Base-by-base conservation (phyloP, 2,797 vertebrate species). In the Thaleichthys pacificus region DNA sequence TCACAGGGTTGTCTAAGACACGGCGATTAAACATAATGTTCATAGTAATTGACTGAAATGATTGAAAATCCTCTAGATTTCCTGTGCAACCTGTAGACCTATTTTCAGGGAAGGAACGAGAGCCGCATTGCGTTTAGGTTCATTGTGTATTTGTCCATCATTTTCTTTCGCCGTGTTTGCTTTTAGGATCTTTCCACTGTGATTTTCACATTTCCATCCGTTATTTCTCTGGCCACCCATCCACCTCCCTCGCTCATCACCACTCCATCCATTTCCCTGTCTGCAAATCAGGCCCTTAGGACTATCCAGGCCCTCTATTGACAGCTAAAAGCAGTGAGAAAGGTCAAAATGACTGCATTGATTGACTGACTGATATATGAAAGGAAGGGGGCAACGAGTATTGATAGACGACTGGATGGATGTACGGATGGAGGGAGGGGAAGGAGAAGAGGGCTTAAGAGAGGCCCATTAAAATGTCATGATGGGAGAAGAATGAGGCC, bases 391-490 rank as follows among this genome's bases (percentile, higher is more conserved):
- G 74, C 80, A 85, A 85, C 77, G 75, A 74, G 85, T 86, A 51
- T 51, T 85, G 89, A 85, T 86, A 56, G 85, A 85, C 73, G 81
- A 81, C 82, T 87, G 57, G 57, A n/a, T 58, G 57, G 57, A 58
- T 58, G 56, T 12, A 57, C 1, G 56, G 56, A 58, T 58, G 56
- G 19, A 58, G n/a, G 21, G 49, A 30, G 15, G 15, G 79, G 73
- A 85, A 71, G 80, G 79, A 82, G 80, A 69, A 47, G 82, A 82
- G 71, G 82, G 80, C 86, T 88, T 87, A 84, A 76, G 81, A 87
- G 82, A 77, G 83, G 80, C 78, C 85, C 78, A 88, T 91, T 89
- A 91, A 91, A 88, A 86, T 79, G 87, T 88, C 89, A 88, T 84
- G 84, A 88, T 76, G 49, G 47, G 85, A 90, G 86, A 90, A 81